Base-by-base conservation (phyloP, 2,888 invertebrate species). In the Cryptosula pallasiana region DNA sequence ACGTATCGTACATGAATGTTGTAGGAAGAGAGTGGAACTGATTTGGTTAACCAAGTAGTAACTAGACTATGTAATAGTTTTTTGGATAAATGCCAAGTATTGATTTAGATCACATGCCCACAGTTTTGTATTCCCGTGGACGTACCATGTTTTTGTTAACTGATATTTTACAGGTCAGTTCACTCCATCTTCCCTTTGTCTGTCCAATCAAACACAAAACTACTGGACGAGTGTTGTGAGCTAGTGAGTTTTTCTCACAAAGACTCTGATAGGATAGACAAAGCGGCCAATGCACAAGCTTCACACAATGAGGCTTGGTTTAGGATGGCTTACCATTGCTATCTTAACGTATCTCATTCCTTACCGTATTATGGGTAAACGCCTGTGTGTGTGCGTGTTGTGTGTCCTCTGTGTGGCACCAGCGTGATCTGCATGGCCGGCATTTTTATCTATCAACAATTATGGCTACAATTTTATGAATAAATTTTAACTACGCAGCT, bases 351-450 rank as follows among this genome's bases (percentile, higher is more conserved):
- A 2, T 20, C 27, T 25, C 63, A 63, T n/a, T 16, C n/a, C 5
- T 27, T 63, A 27, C 63, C 63, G 32, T 63, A 63, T 34, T 63
- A 63, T 63, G 63, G 63, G 63, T 63, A 63, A 63, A 13, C 9
- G n/a, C n/a, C n/a, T n/a, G n/a, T n/a, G n/a, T n/a, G n/a, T n/a
- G n/a, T n/a, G n/a, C n/a, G n/a, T n/a, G n/a, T n/a, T n/a, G n/a
- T n/a, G n/a, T n/a, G n/a, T n/a, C n/a, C n/a, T 20, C 45, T 45
- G 9, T 13, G 20, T 45, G 45, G 45, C 9, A 45, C 45, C 20
- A 45, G 45, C n/a, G n/a, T n/a, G n/a, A n/a, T n/a, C n/a, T n/a
- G n/a, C n/a, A n/a, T n/a, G n/a, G n/a, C n/a, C n/a, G n/a, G n/a
- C n/a, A n/a, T n/a, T n/a, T n/a, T n/a, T n/a, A n/a, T n/a, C n/a